Base-by-base conservation (phyloP, 1,140 invertebrate genomes). In the Bombus sylvicola region DNA sequence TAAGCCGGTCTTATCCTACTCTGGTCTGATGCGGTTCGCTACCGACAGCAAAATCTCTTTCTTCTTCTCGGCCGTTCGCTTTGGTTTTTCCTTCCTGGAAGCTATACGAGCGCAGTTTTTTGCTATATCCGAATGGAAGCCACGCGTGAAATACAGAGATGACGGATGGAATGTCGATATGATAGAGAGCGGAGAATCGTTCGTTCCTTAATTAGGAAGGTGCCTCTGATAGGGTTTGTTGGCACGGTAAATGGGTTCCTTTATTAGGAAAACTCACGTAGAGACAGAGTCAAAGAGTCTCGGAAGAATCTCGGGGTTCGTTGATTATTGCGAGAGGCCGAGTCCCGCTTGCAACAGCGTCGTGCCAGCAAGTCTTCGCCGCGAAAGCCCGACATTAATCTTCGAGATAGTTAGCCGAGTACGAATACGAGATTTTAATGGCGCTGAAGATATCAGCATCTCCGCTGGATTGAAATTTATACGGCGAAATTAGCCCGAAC, bases 1-100 rank as follows among this genome's bases (percentile, higher is more conserved):
- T 94, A 92, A 91, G 91, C 87, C 89, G 91, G 87, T 91, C 91
- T 93, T 92, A 88, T 90, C 84, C 92, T 92, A 91, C 90, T 88
- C 86, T 62, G 85, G 84, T 39, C 86, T 85, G 88, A 89, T 82
- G 86, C 86, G 89, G 62, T 85, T 62, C 53, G 72, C 71, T 37
- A 74, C 86, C 83, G 62, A 76, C 69, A 74, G 79, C 88, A 69
- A 76, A 87, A 75, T 80, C 78, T 84, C 74, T 64, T 81, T 39
- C 43, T 84, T 41, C 34, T 37, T 41, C 66, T 71, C 59, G 34
- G 62, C 66, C 69, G n/a, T 78, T 47, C 18, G 59, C 66, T 68
- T 81, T 39, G 10, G 66, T 68, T 59, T 73, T 74, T 71, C 71
- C 81, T n/a, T 31, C 10, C 3, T 72, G 31, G 71, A 64, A 66